phyloP scores from a whole-genome alignment of 2,113 vertebrate species.

The Clarias batrachus region DNA sequence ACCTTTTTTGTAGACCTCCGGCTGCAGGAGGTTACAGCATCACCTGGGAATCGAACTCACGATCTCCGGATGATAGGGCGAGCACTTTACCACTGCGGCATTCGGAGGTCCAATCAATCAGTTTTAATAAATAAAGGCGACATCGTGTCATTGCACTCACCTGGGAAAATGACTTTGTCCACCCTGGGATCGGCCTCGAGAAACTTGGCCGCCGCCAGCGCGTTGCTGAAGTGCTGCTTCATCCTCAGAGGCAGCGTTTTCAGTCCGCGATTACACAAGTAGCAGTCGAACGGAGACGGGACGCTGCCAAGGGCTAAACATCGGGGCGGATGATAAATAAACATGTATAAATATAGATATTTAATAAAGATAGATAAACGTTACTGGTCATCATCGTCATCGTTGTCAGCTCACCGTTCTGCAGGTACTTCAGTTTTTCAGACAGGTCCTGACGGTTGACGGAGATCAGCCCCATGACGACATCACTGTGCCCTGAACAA shows the following conservation, averaged over 20 bases:
- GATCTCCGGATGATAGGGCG: too few species aligned
- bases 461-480: conserved; percentile 90
- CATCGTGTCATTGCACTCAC: conserved; percentile 59
- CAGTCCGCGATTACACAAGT: conserved; percentile 84
- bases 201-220: conserved; percentile 77
- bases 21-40: too few species aligned
- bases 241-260: conserved; percentile 90
- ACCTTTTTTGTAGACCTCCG: too few species aligned
- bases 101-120: too few species aligned
- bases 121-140: neutral
- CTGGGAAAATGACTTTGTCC: conserved; percentile 87
- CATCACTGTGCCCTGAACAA: conserved; percentile 86
- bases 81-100: too few species aligned
- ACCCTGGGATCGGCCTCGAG: conserved; percentile 80
- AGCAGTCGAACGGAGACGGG: conserved; percentile 93
- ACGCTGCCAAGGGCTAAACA: conserved; percentile 81
- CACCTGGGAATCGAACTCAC: too few species aligned
- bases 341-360: neutral
- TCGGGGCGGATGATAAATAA: neutral
- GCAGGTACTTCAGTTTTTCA: conserved; percentile 82
- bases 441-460: conserved; percentile 76
- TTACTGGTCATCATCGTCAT: neutral
- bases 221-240: conserved; percentile 87
- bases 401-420: conserved; percentile 73
- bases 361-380: too few species aligned